Percentiles rank a stretch among this genome's conserved stretches.
These are phyloP conservation scores for Tokudaia muenninki DNA, from an alignment of 2,797 vertebrate genomes.

Conservation along the genomic window DNA sequence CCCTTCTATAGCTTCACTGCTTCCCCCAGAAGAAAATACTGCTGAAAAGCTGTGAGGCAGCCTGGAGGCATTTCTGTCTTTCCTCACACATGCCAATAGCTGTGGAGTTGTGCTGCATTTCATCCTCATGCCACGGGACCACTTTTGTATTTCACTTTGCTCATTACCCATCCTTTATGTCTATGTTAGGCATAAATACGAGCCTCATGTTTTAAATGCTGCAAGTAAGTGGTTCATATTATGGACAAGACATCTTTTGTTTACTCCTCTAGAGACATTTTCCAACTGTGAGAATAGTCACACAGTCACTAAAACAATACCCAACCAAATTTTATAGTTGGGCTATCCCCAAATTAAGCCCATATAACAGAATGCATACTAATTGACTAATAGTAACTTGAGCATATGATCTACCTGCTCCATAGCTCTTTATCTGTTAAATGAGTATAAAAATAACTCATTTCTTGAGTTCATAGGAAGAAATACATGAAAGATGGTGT, in stretches of 20 bases:
- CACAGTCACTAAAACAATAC: background rate
- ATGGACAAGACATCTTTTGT: background rate
- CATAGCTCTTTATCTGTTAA: conserved; percentile 42
- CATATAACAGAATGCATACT: background rate
- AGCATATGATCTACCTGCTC: background rate
- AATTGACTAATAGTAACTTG: background rate
- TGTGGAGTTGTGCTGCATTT: background rate
- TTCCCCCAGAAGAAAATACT: background rate
- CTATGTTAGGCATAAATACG: background rate
- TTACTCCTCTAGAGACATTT: background rate
- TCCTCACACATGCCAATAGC: background rate
- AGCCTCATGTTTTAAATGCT: conserved; percentile 21
- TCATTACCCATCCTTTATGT: background rate
- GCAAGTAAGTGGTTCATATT: background rate
- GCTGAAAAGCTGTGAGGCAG: background rate
- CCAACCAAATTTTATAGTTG: background rate
- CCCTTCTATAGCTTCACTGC: background rate
- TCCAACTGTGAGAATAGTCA: background rate
- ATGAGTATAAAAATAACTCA: background rate
- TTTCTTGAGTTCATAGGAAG: background rate
- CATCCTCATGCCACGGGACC: background rate
- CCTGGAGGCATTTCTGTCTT: background rate
- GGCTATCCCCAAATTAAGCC: background rate
- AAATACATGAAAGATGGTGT: background rate
- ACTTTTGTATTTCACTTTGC: background rate